Evolutionary conservation across 1,140 invertebrate genomes (phyloP).

Genomic region (Pachypsylla venusta): DNA sequence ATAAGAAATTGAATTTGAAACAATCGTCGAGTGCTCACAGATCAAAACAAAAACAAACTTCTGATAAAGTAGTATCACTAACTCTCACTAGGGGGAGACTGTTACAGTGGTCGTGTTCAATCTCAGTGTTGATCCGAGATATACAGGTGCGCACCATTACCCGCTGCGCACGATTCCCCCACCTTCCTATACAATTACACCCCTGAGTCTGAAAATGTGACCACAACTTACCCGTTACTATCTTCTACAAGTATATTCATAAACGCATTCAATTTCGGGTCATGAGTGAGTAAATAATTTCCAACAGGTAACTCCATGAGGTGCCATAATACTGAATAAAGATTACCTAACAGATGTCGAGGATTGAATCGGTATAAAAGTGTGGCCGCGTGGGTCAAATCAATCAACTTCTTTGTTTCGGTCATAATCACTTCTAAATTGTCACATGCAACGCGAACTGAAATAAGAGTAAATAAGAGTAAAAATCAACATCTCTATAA

Average conservation of each 20-base stretch:
- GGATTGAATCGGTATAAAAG: background rate
- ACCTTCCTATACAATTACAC: background rate
- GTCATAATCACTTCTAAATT: background rate
- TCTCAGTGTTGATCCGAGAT: background rate
- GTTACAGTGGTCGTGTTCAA: background rate
- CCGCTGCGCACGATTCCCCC: background rate
- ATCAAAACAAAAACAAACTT: too few species aligned
- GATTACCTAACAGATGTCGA: background rate
- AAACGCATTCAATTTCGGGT: background rate
- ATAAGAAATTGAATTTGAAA: too few species aligned
- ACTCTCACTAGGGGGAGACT: too few species aligned
- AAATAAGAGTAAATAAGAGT: background rate
- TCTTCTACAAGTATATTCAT: background rate
- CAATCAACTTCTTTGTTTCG: background rate
- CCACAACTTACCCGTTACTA: background rate
- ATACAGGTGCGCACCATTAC: background rate
- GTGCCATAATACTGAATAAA: background rate
- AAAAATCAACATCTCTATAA: background rate
- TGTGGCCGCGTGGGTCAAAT: background rate
- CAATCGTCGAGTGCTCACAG: too few species aligned
- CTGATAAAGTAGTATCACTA: too few species aligned
- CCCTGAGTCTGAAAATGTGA: background rate
- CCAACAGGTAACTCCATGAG: conserved; percentile 1
- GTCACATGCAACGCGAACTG: background rate
- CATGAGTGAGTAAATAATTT: background rate